Conservation (phyloP, 2,888 invertebrate species). For the Hirtodrosophila cameraria region DNA sequence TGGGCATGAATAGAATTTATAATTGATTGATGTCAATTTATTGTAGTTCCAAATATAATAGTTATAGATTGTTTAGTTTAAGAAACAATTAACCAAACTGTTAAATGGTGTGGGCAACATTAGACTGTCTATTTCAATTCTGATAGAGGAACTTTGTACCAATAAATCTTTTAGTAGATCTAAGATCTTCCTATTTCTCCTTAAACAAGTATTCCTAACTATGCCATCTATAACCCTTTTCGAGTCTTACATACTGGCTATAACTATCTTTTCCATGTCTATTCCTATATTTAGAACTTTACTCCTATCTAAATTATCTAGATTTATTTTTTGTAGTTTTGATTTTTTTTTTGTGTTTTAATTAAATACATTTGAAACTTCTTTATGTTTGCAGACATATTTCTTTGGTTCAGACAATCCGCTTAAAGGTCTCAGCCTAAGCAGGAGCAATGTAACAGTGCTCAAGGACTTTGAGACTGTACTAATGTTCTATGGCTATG, state of each 20-base stretch:
- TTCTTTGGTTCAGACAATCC: slow-evolving; percentile 93
- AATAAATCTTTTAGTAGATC: too few relatives aligned
- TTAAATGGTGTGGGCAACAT: too few relatives aligned
- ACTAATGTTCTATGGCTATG: slow-evolving; percentile 92
- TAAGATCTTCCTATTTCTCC: too few relatives aligned
- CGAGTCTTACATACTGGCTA: too few relatives aligned
- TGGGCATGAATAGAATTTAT: slow-evolving; percentile 55
- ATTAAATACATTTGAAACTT: not conserved
- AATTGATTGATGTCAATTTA: slow-evolving; percentile 40
- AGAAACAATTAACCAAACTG: too few relatives aligned
- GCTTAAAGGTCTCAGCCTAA: slow-evolving; percentile 91
- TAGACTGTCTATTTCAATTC: too few relatives aligned
- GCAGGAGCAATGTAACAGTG: slow-evolving; percentile 91
- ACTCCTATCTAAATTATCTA: too few relatives aligned
- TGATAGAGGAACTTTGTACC: too few relatives aligned
- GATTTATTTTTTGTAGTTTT: not conserved
- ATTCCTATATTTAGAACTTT: too few relatives aligned
- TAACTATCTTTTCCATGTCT: too few relatives aligned
- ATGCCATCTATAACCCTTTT: too few relatives aligned
- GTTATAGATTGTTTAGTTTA: not conserved
- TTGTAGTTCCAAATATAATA: not conserved
- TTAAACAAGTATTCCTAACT: too few relatives aligned
- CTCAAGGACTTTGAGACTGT: slow-evolving; percentile 90
- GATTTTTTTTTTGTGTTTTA: not conserved
- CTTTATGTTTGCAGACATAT: slow-evolving; percentile 88